Evolutionary conservation across 2,888 invertebrate species (phyloP).

Genomic region (Autographa gamma): DNA sequence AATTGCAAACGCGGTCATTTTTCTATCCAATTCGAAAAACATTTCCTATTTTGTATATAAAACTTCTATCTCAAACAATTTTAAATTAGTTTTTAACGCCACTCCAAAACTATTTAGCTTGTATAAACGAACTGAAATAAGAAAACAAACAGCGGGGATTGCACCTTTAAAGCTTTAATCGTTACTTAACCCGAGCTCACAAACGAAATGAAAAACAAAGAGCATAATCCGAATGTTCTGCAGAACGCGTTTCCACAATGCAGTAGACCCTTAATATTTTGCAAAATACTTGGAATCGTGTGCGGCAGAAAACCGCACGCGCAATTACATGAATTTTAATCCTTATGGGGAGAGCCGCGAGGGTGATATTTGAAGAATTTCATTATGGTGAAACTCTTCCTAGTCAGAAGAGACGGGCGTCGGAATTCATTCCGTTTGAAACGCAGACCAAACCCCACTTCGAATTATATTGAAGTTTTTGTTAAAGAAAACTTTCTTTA

Average conservation of each 20-base stretch:
- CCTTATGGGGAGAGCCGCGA: constrained; percentile 71
- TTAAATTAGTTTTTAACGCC: constrained; percentile 47
- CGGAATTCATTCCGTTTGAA: constrained; percentile 81
- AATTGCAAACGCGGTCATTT: not conserved
- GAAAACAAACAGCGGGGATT: constrained; percentile 44
- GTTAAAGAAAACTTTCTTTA: constrained; percentile 77
- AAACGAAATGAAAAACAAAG: constrained; percentile 54
- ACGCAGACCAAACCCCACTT: constrained; percentile 74
- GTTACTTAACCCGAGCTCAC: constrained; percentile 42
- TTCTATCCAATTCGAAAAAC: not conserved
- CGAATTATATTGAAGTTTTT: constrained; percentile 79
- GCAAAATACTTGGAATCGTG: constrained; percentile 55
- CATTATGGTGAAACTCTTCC: constrained; percentile 83
- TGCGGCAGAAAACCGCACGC: constrained; percentile 67
- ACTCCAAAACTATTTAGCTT: constrained; percentile 50
- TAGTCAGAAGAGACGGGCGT: constrained; percentile 63
- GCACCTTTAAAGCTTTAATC: constrained; percentile 47
- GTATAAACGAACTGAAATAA: constrained; percentile 40
- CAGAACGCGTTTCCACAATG: constrained; percentile 35
- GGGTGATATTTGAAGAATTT: constrained; percentile 85
- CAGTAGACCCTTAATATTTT: constrained; percentile 52
- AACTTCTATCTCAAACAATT: constrained; percentile 35
- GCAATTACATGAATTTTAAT: constrained; percentile 84
- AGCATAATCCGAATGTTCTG: constrained; percentile 38
- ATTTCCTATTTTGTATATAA: constrained; percentile 27